A percentile compares a stretch with the other conserved stretches of the same genome.
These are phyloP conservation scores for Clarias pachynema DNA, from an alignment of 2,797 vertebrate genomes.

Conservation along the genomic window DNA sequence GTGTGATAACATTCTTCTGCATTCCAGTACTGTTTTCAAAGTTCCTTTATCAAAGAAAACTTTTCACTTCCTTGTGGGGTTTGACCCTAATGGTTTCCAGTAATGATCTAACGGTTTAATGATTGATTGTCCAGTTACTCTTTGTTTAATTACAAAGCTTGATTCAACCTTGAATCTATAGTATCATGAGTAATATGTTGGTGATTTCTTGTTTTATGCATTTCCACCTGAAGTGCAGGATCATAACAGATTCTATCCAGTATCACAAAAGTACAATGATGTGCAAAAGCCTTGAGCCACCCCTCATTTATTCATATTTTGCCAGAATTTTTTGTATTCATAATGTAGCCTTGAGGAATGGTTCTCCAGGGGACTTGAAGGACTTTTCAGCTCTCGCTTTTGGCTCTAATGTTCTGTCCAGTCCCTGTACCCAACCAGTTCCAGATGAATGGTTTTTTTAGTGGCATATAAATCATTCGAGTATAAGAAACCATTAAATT, in stretches of 20 bases:
- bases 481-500: too few species aligned
- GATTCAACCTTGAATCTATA: neutral
- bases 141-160: neutral
- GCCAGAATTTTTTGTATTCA: too few species aligned
- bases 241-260: neutral
- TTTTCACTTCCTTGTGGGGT: neutral
- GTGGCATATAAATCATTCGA: too few species aligned
- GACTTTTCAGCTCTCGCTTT: too few species aligned
- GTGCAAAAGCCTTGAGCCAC: too few species aligned
- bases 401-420: too few species aligned
- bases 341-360: too few species aligned
- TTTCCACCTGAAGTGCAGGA: neutral
- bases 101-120: neutral
- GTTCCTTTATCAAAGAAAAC: neutral
- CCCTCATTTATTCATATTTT: too few species aligned
- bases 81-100: neutral
- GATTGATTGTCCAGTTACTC: neutral
- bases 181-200: neutral
- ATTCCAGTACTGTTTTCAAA: constrained; percentile 4
- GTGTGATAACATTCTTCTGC: neutral
- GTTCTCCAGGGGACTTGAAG: too few species aligned
- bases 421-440: too few species aligned
- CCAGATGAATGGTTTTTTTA: too few species aligned
- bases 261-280: neutral
- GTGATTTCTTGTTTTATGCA: neutral